Evolutionary conservation across 1,140 invertebrate species (phyloP), one percentile per base, ranked within the genome.

Genomic region (Aphelenchoides avenae): DNA sequence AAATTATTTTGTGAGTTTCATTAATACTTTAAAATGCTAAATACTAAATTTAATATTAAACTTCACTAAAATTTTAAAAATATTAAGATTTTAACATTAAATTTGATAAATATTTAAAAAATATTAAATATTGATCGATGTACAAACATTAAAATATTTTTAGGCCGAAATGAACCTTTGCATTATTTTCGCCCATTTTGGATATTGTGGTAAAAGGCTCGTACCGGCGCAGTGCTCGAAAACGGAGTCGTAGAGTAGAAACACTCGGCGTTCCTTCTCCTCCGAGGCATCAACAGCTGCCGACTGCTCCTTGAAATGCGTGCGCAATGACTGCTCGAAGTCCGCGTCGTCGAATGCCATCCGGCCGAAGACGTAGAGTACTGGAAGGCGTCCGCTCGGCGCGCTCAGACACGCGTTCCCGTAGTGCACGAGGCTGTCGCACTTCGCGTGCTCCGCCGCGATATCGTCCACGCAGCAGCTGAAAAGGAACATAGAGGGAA

Each of bases 381-480:
- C 41, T n/a, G 71, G 69, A 9, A 71, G 43, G 30, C 46, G 41
- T 15, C 34, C 37, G 27, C 49, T 43, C 11, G 66, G 22, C 24
- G 24, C 41, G 34, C 58, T 74, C 13, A 71, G 24, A 52, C 69
- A 71, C 9, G 69, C 64, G 22, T 71, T 71, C 22, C 69, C 69
- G 48, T 62, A 71, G 46, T 71, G 69, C 1, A 71, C 57, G 22
- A 71, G 36, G 34, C 47, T 46, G 51, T 74, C 71, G 39, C 57
- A 61, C 4, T 44, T 57, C 11, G 61, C 56, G 36, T 71, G 69
- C 39, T 71, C 61, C n/a, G 69, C 69, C 15, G 69, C 71, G 34
- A 71, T 41, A 9, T 64, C 57, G 57, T 71, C 69, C 18, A 71
- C 46, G 29, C 69, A 71, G 47, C 69, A 71, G 41, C 69, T 71